phyloP scores from a whole-genome alignment of 2,797 vertebrate species.

The Anisognathus igniventris region DNA sequence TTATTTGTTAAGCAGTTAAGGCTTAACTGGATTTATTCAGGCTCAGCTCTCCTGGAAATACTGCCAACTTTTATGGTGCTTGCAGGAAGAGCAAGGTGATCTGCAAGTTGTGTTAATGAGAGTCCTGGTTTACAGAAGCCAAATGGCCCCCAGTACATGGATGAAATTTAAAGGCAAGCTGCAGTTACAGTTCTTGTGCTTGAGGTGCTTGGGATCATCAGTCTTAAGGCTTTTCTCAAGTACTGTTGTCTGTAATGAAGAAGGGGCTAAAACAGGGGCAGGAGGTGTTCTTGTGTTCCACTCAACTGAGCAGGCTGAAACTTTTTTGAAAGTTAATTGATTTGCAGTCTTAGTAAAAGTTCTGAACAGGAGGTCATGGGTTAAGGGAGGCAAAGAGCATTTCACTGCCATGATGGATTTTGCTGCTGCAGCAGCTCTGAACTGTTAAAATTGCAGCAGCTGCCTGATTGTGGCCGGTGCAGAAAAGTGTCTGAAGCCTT shows the following conservation, averaged over 20 bases:
- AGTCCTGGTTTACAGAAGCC: background rate
- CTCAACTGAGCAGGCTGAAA: background rate
- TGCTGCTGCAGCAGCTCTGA: background rate
- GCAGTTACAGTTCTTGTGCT: background rate
- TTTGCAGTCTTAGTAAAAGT: background rate
- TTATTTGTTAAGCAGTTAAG: constrained; percentile 22
- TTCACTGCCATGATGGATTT: background rate
- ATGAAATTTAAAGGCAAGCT: background rate
- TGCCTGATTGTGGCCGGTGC: background rate
- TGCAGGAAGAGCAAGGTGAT: background rate
- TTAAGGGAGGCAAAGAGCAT: background rate
- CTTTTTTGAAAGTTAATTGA: background rate
- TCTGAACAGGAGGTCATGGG: background rate
- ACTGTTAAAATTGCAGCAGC: background rate
- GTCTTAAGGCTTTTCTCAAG: background rate
- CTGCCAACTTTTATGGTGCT: background rate
- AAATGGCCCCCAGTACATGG: fast-evolving
- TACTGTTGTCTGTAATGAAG: background rate
- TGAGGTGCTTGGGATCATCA: fast-evolving
- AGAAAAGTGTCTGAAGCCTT: background rate
- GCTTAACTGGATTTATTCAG: constrained; percentile 15
- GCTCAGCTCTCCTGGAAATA: background rate
- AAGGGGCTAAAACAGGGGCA: background rate
- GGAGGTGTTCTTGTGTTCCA: background rate
- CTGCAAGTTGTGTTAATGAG: background rate